Evolutionary conservation across 2,113 vertebrate species (phyloP).

Genomic region (Aptenodytes forsteri): DNA sequence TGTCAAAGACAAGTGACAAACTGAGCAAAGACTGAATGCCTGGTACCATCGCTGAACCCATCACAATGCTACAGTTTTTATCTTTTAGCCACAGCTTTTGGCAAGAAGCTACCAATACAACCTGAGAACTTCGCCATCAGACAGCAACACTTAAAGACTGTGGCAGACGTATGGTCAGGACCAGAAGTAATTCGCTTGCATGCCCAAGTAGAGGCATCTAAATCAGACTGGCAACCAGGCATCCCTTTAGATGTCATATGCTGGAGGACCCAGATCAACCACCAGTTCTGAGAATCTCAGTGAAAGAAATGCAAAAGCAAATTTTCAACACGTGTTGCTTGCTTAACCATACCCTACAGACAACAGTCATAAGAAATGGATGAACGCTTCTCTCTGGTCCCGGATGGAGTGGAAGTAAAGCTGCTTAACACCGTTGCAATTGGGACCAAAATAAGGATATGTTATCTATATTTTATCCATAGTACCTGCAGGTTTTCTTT

Average conservation of each 20-base stretch:
- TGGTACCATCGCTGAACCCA: neutral
- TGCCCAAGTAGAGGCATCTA: neutral
- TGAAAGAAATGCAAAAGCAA: neutral
- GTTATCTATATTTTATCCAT: neutral
- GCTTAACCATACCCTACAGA: neutral
- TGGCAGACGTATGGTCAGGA: neutral
- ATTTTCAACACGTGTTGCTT: neutral
- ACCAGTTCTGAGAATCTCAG: neutral
- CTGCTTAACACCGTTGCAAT: neutral
- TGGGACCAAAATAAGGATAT: neutral
- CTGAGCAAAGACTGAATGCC: neutral
- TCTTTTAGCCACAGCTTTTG: neutral
- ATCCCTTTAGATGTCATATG: neutral
- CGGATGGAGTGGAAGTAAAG: neutral
- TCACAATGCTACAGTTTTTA: neutral
- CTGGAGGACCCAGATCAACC: neutral
- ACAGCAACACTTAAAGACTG: neutral
- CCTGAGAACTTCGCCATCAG: neutral
- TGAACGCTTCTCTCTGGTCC: neutral
- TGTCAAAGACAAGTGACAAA: slow-evolving; percentile 5
- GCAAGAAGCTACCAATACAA: neutral
- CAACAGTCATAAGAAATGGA: neutral
- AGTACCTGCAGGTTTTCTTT: neutral
- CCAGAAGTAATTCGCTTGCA: neutral
- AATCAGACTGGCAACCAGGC: neutral